These are phyloP conservation scores for Myotis lucifugus DNA, from an alignment of 2,113 vertebrate genomes.

Conservation along the genomic window DNA sequence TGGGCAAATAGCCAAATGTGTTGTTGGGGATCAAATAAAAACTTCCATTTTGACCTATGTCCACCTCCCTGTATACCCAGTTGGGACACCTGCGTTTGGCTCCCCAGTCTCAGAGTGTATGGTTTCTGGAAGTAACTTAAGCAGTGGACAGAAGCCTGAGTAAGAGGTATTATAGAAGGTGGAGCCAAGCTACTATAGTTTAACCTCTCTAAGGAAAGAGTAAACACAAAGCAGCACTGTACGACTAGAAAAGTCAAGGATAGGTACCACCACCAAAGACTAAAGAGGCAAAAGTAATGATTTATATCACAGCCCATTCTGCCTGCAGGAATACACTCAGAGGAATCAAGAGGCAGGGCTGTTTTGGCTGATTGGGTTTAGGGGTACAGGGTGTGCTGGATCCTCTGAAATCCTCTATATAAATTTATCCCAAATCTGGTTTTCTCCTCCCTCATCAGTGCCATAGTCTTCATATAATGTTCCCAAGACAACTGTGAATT, in stretches of 20 bases:
- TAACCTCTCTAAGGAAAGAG: not conserved
- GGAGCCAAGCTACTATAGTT: not conserved
- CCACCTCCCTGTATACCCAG: rapidly evolving
- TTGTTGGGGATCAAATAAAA: not conserved
- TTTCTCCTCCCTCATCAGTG: not conserved
- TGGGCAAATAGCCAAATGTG: not conserved
- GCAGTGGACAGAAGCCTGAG: not conserved
- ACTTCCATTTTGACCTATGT: not conserved
- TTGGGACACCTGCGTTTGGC: not conserved
- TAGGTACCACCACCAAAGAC: not conserved
- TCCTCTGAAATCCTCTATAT: not conserved
- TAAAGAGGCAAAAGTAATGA: not conserved
- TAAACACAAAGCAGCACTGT: not conserved
- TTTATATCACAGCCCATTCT: constrained; percentile 30
- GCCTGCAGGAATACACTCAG: not conserved
- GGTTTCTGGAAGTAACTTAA: not conserved
- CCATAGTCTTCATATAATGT: not conserved
- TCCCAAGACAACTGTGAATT: not conserved
- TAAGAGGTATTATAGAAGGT: not conserved
- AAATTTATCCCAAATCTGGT: not conserved
- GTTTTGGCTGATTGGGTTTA: not conserved
- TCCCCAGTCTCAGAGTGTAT: not conserved
- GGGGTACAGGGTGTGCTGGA: no score
- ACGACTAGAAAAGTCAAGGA: not conserved
- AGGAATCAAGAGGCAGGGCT: not conserved